These are phyloP conservation scores for Ochlodes sylvanus DNA, from an alignment of 2,888 invertebrate species.

Conservation along the genomic window DNA sequence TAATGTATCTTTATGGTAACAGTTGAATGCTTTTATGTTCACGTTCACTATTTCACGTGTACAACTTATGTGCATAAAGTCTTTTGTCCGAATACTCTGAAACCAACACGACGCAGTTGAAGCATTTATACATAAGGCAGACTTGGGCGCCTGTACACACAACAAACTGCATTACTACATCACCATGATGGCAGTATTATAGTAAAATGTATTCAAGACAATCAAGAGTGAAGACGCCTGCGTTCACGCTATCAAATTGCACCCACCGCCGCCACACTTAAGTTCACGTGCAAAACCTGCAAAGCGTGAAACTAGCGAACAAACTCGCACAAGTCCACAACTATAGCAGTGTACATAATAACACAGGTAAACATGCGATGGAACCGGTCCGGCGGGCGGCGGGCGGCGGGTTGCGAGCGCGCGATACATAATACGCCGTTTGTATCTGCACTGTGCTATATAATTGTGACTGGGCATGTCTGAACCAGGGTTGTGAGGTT, in stretches of 20 bases:
- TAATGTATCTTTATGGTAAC: too few relatives aligned
- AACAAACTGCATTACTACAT: not conserved
- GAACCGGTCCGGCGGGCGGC: slow-evolving; percentile 47
- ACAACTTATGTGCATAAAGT: too few relatives aligned
- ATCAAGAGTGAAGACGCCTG: too few relatives aligned
- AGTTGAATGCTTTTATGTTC: too few relatives aligned
- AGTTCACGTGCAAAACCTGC: slow-evolving; percentile 27
- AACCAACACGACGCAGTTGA: too few relatives aligned
- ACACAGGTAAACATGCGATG: slow-evolving; percentile 37
- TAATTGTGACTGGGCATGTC: not conserved
- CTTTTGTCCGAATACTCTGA: too few relatives aligned
- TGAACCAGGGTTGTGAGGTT: not conserved
- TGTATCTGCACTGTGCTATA: slow-evolving; percentile 4
- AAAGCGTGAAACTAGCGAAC: slow-evolving; percentile 13
- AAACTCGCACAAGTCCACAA: not conserved
- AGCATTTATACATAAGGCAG: too few relatives aligned
- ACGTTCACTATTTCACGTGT: too few relatives aligned
- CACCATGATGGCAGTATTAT: too few relatives aligned
- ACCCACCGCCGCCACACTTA: not conserved
- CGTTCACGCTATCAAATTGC: not conserved
- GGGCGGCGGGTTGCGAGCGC: slow-evolving; percentile 25
- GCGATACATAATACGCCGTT: slow-evolving; percentile 3
- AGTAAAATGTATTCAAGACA: too few relatives aligned
- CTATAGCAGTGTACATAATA: slow-evolving; percentile 1
- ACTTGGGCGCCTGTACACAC: too few relatives aligned